Evolutionary conservation across 2,113 vertebrate species (phyloP).

Genomic region (Oncorhynchus nerka): DNA sequence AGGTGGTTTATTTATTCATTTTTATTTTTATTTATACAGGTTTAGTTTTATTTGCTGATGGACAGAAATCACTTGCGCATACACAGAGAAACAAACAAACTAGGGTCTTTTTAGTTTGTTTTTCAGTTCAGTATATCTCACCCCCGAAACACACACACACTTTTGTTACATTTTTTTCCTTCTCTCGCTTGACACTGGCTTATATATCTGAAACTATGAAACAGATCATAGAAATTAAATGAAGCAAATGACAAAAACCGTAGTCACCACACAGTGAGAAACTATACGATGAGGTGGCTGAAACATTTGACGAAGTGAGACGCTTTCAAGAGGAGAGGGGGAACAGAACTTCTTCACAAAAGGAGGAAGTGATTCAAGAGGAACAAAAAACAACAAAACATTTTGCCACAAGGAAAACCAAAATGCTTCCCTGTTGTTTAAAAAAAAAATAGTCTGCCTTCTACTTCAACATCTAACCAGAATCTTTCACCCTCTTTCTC

Average conservation of each 20-base stretch:
- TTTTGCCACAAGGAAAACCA: constrained; percentile 60
- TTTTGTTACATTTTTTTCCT: constrained; percentile 34
- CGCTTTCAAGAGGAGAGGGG: background rate
- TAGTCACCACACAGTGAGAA: constrained; percentile 36
- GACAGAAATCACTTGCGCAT: constrained; percentile 27
- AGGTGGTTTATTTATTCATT: constrained; percentile 54
- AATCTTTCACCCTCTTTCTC: constrained; percentile 25
- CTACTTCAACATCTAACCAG: constrained; percentile 46
- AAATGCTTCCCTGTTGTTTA: constrained; percentile 59
- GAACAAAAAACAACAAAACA: constrained; percentile 38
- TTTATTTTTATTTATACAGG: constrained; percentile 35
- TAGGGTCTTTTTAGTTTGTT: background rate
- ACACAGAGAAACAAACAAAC: constrained; percentile 36
- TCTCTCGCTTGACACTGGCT: constrained; percentile 57
- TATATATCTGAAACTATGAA: constrained; percentile 55
- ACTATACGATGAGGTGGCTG: constrained; percentile 7
- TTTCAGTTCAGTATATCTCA: constrained; percentile 18
- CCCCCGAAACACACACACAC: constrained; percentile 13
- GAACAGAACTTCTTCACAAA: constrained; percentile 15
- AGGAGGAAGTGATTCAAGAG: constrained; percentile 9
- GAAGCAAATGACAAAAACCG: constrained; percentile 19
- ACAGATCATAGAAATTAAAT: constrained; percentile 49
- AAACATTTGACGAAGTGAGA: background rate
- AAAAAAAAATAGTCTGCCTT: constrained; percentile 51
- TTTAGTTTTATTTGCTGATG: constrained; percentile 26